These are phyloP conservation scores for Galerucella pusilla DNA, from an alignment of 2,888 invertebrate species.

Conservation along the genomic window DNA sequence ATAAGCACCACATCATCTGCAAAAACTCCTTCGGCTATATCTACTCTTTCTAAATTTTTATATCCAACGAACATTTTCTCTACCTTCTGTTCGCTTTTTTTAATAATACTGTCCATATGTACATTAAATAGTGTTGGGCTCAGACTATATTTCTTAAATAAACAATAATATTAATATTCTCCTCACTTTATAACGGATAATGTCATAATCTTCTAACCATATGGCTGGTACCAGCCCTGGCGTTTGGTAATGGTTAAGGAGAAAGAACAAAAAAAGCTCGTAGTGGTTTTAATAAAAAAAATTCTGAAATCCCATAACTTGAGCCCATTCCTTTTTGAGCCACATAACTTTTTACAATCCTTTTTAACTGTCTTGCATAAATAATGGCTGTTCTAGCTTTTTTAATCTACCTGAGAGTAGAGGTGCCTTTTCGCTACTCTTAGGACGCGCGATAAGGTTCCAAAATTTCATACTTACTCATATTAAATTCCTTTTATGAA, in stretches of 20 bases:
- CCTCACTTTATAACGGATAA: too few species aligned
- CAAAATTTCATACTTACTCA: conserved; percentile 9
- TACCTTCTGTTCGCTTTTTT: too few species aligned
- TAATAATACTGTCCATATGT: too few species aligned
- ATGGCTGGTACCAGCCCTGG: background rate
- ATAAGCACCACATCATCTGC: too few species aligned
- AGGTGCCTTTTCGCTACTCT: conserved; percentile 19
- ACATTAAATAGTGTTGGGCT: too few species aligned
- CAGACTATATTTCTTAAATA: too few species aligned
- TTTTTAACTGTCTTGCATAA: conserved; percentile 33
- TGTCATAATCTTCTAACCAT: background rate
- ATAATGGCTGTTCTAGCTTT: conserved; percentile 31
- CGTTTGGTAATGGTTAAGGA: conserved; percentile 1
- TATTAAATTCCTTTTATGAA: conserved; percentile 6
- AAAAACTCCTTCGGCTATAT: too few species aligned
- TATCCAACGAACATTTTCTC: too few species aligned
- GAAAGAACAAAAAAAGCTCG: background rate
- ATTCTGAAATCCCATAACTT: conserved; percentile 28
- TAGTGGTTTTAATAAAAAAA: conserved; percentile 33
- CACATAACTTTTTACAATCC: conserved; percentile 23
- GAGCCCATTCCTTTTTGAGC: conserved; percentile 16
- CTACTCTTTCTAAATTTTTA: too few species aligned
- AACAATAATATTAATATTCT: too few species aligned
- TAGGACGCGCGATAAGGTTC: background rate
- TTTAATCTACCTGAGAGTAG: conserved; percentile 24